phyloP scores from a whole-genome alignment of 2,888 invertebrate species.

The Calephelis perditalis region DNA sequence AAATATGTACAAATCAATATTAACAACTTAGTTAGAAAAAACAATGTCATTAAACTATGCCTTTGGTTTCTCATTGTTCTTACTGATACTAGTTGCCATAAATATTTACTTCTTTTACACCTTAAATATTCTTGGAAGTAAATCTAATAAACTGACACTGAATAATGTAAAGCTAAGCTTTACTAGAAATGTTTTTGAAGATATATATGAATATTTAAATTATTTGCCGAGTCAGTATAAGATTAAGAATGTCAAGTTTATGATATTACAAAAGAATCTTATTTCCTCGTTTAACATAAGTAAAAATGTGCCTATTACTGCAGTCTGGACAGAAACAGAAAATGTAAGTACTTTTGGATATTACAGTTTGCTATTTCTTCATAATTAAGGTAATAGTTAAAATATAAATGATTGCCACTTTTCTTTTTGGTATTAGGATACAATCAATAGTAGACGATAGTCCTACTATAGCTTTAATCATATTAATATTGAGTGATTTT shows the following conservation, averaged over 20 bases:
- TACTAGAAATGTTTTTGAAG: constrained; percentile 47
- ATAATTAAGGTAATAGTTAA: no score
- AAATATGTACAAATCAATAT: not conserved
- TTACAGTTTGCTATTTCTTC: no score
- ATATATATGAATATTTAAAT: constrained; percentile 59
- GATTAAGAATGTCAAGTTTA: constrained; percentile 52
- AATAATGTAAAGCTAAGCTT: constrained; percentile 48
- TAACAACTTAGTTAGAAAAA: not conserved
- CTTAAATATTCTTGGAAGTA: constrained; percentile 47
- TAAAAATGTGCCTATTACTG: constrained; percentile 37
- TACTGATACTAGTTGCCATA: constrained; percentile 56
- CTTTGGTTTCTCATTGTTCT: constrained; percentile 63
- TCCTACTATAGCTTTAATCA: no score
- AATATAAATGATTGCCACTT: no score
- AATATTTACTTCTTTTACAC: constrained; percentile 69
- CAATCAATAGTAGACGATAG: no score
- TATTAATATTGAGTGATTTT: no score
- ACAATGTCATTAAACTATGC: constrained; percentile 66
- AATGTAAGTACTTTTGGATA: constrained; percentile 45
- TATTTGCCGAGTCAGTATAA: constrained; percentile 59
- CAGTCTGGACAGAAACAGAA: constrained; percentile 48
- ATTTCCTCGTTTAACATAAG: constrained; percentile 58
- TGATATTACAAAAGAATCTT: constrained; percentile 43
- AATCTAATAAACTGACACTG: constrained; percentile 39
- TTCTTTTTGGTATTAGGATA: no score